Conservation (phyloP, 1,140 invertebrate genomes). For the Hesperophylax magnus region DNA sequence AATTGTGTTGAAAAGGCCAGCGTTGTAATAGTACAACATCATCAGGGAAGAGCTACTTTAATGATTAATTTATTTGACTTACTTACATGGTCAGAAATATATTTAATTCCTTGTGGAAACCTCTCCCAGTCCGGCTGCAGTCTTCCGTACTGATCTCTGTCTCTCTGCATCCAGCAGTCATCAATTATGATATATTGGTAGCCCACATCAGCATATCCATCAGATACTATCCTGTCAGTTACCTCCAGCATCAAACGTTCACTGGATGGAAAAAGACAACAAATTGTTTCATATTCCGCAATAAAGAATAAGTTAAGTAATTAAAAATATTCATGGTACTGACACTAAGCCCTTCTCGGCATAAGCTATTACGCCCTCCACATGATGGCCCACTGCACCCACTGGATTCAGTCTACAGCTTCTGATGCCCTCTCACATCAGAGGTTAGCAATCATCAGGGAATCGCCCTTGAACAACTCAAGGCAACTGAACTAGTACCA, state of each 20-base stretch:
- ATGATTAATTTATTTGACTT: background rate
- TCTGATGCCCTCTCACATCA: no score
- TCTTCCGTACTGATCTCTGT: slow-evolving; percentile 75
- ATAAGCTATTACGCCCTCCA: no score
- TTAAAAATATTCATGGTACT: no score
- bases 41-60: background rate
- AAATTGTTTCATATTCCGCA: no score
- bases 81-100: slow-evolving; percentile 86
- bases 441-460: no score
- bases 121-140: slow-evolving; percentile 81
- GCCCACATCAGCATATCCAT: slow-evolving; percentile 86
- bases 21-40: no score
- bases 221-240: slow-evolving; percentile 81
- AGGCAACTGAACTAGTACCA: no score
- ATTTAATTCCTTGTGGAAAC: slow-evolving; percentile 89
- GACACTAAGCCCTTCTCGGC: no score
- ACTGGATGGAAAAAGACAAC: slow-evolving; percentile 73
- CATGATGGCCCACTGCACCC: no score
- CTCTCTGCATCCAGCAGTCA: slow-evolving; percentile 88
- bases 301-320: no score
- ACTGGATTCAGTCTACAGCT: background rate
- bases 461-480: no score
- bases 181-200: slow-evolving; percentile 92
- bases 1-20: no score
- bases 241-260: slow-evolving; percentile 85